Evolutionary conservation across 2,888 invertebrate genomes (phyloP).

Genomic region (Acrocyrtus sp.): DNA sequence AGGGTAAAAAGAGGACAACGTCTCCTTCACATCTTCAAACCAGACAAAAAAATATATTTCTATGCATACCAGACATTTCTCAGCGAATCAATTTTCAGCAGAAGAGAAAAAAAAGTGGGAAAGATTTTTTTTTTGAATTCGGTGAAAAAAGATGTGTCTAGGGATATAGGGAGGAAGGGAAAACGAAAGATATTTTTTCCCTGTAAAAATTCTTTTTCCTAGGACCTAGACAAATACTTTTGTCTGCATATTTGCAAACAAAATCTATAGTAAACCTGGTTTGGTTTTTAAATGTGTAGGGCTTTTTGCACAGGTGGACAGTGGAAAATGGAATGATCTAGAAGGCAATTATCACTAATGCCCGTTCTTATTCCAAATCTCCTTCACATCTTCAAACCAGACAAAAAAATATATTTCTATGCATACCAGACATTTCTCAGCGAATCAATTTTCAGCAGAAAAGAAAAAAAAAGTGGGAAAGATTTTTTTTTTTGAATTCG

Average conservation of each 20-base stretch:
- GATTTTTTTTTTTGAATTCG: neutral
- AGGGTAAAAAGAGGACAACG: no score
- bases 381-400: neutral
- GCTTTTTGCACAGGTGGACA: no score
- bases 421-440: conserved; percentile 23
- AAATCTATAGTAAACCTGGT: no score
- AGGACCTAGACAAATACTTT: no score
- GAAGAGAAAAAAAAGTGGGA: neutral
- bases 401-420: conserved; percentile 5
- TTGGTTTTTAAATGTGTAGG: no score
- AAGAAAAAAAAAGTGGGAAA: neutral
- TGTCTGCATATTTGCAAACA: no score
- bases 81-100: conserved; percentile 8
- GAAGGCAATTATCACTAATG: no score
- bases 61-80: conserved; percentile 25
- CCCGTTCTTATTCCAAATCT: neutral
- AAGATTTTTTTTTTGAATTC: neutral
- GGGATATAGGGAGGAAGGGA: neutral
- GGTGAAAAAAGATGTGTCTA: neutral
- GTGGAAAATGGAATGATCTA: neutral
- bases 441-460: conserved; percentile 7
- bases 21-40: neutral
- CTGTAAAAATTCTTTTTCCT: no score
- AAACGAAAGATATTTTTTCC: neutral
- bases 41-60: conserved; percentile 3